Base-by-base conservation (phyloP, 2,113 vertebrate genomes). In the Salvelinus fontinalis region DNA sequence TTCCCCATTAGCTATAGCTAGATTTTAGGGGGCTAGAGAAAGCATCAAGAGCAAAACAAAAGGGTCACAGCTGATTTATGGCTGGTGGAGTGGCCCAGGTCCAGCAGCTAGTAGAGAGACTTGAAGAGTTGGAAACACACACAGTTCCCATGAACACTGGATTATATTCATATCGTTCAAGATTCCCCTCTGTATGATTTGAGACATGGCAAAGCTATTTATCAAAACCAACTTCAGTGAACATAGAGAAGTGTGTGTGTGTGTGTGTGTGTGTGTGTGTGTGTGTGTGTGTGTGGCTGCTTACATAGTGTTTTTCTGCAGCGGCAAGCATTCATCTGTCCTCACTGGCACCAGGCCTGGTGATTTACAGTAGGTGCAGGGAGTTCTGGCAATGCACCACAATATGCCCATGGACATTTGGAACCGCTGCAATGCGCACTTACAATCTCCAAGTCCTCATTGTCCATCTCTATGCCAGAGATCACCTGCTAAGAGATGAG, bases 131-230 rank as follows among this genome's bases (percentile, higher is more conserved):
- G 29, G 76, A 65, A 84, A 79, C 49, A 73, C 54, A 51, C 22
- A 71, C 74, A 18, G 71, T 78, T 85, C 79, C 77, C 79, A 78
- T 84, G 85, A 81, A 84, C 66, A 64, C 31, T 44, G 71, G 64
- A 44, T 83, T 75, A 74, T 70, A 78, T 77, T 24, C 75, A 75
- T 72, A 81, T 29, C 22, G 69, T 75, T 80, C 62, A 64, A 62
- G 24, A 34, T 72, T 66, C 44, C 48, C 34, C 70, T 62, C 67
- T 68, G 49, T 70, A 22, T 65, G 75, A 69, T 68, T 51, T 16
- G 20, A 75, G 27, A 16, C 79, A 77, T 79, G 73, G 64, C 26
- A 66, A 11, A 62, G n/a, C 59, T n/a, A 22, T 62, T 62, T 16
- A 71, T 73, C 69, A 70, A 77, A 78, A 80, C 66, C 66, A 31